Conservation (phyloP, 1,140 invertebrate genomes). For the Lamellibrachia luymesi region DNA sequence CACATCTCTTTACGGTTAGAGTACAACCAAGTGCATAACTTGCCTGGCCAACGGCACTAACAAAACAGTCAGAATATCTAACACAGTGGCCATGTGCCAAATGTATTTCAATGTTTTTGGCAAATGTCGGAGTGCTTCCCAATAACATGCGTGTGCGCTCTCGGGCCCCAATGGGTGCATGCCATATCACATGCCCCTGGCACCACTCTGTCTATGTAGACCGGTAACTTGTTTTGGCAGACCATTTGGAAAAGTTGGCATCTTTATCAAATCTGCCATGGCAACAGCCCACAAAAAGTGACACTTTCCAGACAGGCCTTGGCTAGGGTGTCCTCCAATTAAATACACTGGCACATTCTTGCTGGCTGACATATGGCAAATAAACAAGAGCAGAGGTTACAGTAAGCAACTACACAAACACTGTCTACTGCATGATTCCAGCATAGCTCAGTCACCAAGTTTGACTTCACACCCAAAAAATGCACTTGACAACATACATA, state of each 20-base stretch:
- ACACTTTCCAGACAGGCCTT: not conserved
- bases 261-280: constrained; percentile 5
- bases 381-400: not conserved
- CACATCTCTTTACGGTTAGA: not conserved
- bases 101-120: not conserved
- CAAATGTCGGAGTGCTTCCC: not conserved
- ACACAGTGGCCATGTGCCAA: not conserved
- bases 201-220: not conserved
- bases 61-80: not conserved
- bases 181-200: not conserved
- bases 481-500: no score
- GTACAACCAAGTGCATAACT: not conserved
- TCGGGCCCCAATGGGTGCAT: not conserved
- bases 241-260: not conserved
- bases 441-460: no score
- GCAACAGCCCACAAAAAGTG: not conserved
- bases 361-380: not conserved
- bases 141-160: not conserved
- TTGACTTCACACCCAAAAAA: no score
- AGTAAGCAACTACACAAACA: not conserved
- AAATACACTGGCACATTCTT: not conserved
- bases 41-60: not conserved
- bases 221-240: not conserved
- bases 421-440: not conserved
- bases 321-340: not conserved